Base-by-base conservation (phyloP, 1,140 invertebrate species). In the Polypedilum vanderplanki region DNA sequence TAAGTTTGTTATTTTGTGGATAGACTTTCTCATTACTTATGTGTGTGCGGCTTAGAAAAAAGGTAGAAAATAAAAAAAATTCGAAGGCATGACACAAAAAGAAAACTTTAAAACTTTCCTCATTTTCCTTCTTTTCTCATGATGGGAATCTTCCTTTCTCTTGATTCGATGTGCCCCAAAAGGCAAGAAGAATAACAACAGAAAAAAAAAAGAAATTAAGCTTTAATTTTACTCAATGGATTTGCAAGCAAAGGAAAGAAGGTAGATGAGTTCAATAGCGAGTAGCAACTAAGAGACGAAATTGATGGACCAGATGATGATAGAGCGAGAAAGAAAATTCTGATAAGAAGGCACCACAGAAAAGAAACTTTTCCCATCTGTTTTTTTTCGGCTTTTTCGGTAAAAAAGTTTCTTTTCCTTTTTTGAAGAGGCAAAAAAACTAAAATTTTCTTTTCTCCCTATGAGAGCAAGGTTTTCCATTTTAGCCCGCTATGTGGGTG, bases 141-240 rank as follows among this genome's bases (percentile, higher is more conserved):
- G n/a, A 57, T n/a, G 24, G 24, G 24, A 33, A 33, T 33, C 24
- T 5, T 33, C 24, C 1, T 33, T 33, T 5, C 5, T 33, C 5
- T 33, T 33, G 24, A 33, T 33, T 33, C 24, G 24, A 33, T 33
- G 24, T 33, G 24, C 24, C 24, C 24, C 15, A 57, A 15, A 12
- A 57, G 12, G 46, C 12, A 57, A 57, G 12, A n/a, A n/a, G 46
- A 12, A 57, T 4, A n/a, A n/a, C 12, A 57, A 15, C 15, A 15
- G 2, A 18, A 17, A 67, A 22, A 70, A 18, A 20, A 70, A 70
- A 22, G 20, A 70, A 70, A 70, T 70, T 70, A 70, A 70, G 65
- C 65, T 70, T 33, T 70, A 70, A 70, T 70, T 70, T 70, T 22
- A 20, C 65, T 18, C 65, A 70, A 70, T 70, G 17, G 65, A 70